A percentile compares a stretch with the other conserved stretches of the same genome.
These are phyloP conservation scores for Chloebia gouldiae DNA, from an alignment of 2,113 vertebrate species.

Conservation along the genomic window DNA sequence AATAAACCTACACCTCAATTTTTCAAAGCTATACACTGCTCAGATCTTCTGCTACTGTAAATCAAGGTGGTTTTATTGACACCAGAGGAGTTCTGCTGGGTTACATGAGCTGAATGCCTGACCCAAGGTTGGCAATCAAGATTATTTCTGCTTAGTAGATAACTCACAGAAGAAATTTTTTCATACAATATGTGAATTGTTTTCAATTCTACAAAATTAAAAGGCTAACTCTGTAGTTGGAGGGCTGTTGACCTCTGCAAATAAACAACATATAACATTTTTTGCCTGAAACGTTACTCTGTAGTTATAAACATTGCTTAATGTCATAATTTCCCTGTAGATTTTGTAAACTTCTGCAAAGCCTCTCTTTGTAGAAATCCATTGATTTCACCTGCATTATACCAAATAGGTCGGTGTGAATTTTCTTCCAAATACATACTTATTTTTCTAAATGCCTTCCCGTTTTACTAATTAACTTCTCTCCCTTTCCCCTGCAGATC, in stretches of 20 bases:
- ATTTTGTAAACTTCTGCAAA: not conserved
- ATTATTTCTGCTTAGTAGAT: not conserved
- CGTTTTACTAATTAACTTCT: conserved; percentile 22
- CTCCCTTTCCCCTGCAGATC: not conserved
- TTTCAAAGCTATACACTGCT: not conserved
- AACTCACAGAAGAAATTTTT: not conserved
- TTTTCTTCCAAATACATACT: not conserved
- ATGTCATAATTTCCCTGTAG: not conserved
- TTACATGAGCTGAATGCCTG: conserved; percentile 13
- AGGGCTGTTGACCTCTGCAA: not conserved
- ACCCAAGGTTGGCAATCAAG: not conserved
- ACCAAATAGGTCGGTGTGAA: not conserved
- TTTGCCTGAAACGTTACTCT: not conserved
- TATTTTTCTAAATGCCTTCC: not conserved
- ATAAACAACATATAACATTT: not conserved
- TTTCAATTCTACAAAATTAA: not conserved
- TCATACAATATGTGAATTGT: not conserved
- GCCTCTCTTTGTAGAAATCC: not conserved
- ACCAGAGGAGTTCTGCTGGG: conserved; percentile 4
- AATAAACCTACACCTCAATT: not conserved
- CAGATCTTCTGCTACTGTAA: conserved; percentile 9
- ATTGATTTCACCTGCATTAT: not conserved
- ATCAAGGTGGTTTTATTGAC: conserved; percentile 33
- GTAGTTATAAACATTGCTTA: not conserved
- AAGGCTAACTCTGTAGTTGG: not conserved